Conservation (phyloP, 1,140 invertebrate genomes). For the Cyclina sinensis region DNA sequence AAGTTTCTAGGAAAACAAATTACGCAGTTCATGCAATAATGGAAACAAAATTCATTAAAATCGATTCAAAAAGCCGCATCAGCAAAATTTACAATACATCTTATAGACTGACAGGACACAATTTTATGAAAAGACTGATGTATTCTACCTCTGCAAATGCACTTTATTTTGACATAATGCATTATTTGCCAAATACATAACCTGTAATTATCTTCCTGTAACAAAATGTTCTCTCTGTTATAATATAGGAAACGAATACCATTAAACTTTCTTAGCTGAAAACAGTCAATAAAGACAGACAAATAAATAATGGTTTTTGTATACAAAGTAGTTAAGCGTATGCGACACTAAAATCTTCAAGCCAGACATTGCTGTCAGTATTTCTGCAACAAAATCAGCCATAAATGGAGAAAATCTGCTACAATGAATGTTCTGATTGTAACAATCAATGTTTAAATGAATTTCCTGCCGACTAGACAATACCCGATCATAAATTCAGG, state of each 20-base stretch:
- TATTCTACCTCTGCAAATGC: background rate
- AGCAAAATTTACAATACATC: background rate
- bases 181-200: conserved; percentile 28
- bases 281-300: conserved; percentile 21
- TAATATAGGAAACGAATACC: conserved; percentile 19
- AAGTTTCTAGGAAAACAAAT: background rate
- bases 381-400: background rate
- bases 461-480: background rate
- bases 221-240: conserved; percentile 12
- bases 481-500: background rate
- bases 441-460: background rate
- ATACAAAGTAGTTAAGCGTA: background rate
- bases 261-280: background rate
- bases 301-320: background rate
- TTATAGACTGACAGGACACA: background rate
- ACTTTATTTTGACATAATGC: conserved; percentile 20
- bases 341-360: background rate
- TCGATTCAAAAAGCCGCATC: too few relatives aligned
- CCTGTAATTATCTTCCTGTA: background rate
- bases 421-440: background rate
- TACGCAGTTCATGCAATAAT: too few relatives aligned
- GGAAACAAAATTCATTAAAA: too few relatives aligned
- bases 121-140: conserved; percentile 6
- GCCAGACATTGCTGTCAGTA: background rate
- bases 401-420: background rate